Base-by-base conservation (phyloP, 2,888 invertebrate genomes). In the Drosophila greeni region DNA sequence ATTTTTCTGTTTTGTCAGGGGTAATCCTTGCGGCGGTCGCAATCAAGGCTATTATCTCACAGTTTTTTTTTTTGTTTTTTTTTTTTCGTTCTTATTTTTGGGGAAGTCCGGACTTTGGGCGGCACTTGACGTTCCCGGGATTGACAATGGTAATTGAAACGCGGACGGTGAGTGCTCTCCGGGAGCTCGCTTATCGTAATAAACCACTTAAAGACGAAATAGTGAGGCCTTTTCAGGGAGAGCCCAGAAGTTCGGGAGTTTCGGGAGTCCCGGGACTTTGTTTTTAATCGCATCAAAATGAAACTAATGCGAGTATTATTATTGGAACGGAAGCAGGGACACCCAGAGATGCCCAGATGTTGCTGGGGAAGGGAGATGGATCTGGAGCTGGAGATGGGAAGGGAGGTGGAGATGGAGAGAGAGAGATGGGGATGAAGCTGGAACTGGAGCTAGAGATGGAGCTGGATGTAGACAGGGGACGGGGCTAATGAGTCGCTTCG, bases 271-370 rank as follows among this genome's bases (percentile, higher is more conserved):
- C 57, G 31, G 55, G 43, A 45, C 53, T 64, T 49, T 60, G 56
- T 73, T 76, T 82, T 80, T 82, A 78, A 78, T 80, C 83, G 73
- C 77, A 74, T 82, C 70, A 79, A 79, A 74, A 76, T 60, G 80
- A 79, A 78, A 79, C 82, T 73, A 82, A 77, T 82, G 77, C 82
- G 76, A 69, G 79, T 72, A 69, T 82, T 82, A 80, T 82, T 80
- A 80, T 82, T 76, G 70, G 73, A 82, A 82, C 70, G 74, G 66
- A 73, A 73, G 65, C 72, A 49, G 67, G 4, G 29, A 29, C 11
- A 29, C 11, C 29, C 29, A 29, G 29, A 11, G 29, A 24, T 49
- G 36, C 47, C 59, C 59, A 51, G 36, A 40, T 53, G 69, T 52
- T 64, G 70, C 39, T 45, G 42, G 9, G n/a, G n/a, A n/a, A n/a